Base-by-base conservation (phyloP, 2,888 invertebrate species). In the Drosophila bunnanda region DNA sequence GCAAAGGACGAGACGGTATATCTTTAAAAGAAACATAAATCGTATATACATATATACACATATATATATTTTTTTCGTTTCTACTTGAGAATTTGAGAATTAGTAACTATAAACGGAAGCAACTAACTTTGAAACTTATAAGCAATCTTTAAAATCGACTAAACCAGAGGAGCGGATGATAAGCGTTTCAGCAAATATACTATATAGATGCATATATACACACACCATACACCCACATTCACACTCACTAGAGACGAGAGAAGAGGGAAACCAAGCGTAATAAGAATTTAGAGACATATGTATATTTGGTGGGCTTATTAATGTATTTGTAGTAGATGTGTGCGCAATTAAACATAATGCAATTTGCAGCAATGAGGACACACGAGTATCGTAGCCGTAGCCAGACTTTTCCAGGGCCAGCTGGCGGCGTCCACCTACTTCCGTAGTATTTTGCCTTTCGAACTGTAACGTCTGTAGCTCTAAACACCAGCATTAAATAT, bases 131-230 rank as follows among this genome's bases (percentile, higher is more conserved):
- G 84, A 84, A 90, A 90, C 84, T 78, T 79, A 89, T 84, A 90
- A 90, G 90, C 91, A 91, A 90, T 90, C 88, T 89, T 82, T 80
- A 55, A 82, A 78, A 80, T 82, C 85, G 89, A 88, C 82, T 83
- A 78, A 80, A 57, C 43, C 74, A 56, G 67, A 67, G 69, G 65
- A 68, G 43, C 50, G 76, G 50, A 50, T 32, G 50, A 58, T 32
- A 66, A 74, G 70, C 70, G 67, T 68, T 68, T 68, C 67, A 68
- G 69, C 58, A 67, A 72, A 65, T 75, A 68, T 60, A 68, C 60
- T 57, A 77, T 54, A 75, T 52, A 55, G 56, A 72, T 71, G 54
- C 50, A 73, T 72, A 70, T 64, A 68, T 20, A 68, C 32, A 67
- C 22, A 53, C 46, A 48, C 39, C 32, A 60, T 22, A 48, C 15